Evolutionary conservation across 2,888 invertebrate genomes (phyloP), one percentile per base, ranked within the genome.

Genomic region (Trachelus troglodyta): DNA sequence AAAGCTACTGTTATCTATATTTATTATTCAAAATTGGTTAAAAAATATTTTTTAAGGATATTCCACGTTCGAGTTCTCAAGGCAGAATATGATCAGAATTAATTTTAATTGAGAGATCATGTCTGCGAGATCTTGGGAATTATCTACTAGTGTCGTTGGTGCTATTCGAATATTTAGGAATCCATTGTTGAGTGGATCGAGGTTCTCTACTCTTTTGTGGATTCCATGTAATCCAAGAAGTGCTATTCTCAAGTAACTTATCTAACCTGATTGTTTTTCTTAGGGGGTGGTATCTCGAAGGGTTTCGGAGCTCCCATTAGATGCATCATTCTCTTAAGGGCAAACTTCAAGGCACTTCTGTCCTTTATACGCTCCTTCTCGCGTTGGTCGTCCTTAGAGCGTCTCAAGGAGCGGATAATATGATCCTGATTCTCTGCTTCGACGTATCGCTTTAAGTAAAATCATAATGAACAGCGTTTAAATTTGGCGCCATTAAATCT

Each of bases 281-380:
- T 56, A 56, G 23, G 40, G 56, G 56, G 6, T 23, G 23, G 56
- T 56, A 56, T 40, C 31, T 76, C 76, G 15, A 69, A 56, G 56
- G 56, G 56, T 56, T 56, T 56, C 56, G 56, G 9, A 56, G 56
- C 79, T 68, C 73, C 81, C 80, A 81, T 83, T 75, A 85, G 82
- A 75, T 81, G 81, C 81, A 81, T 82, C 81, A 85, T 81, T 73
- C 82, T 81, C 76, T 80, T 77, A 30, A 86, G 76, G 69, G 83
- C 84, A 74, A 82, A 78, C 80, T 85, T 85, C 82, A 87, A 83
- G 80, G 86, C 84, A 40, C 77, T 83, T 81, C 85, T 79, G 79
- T 83, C 81, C 80, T 82, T 80, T 73, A 82, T 69, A 77, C 80
- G 81, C 11, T 84, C 83, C 73, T 73, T 75, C 74, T 81, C 80